These are phyloP conservation scores for Scaptomyza tumidula DNA, from an alignment of 2,888 invertebrate genomes.

Conservation along the genomic window DNA sequence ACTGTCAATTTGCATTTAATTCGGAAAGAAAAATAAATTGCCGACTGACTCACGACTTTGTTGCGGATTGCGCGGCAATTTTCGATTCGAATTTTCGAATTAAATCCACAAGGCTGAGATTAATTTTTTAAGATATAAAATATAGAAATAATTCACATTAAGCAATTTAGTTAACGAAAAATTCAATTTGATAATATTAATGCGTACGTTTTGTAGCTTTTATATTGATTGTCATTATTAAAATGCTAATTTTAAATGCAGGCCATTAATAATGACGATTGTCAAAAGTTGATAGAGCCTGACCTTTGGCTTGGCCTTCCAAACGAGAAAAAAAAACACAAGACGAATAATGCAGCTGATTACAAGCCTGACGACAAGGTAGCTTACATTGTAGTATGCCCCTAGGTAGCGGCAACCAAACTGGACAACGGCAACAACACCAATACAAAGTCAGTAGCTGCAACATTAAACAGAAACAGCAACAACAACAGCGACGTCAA, in stretches of 20 bases:
- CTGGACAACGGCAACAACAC: slow-evolving; percentile 27
- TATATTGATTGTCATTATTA: slow-evolving; percentile 38
- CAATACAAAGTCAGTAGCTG: slow-evolving; percentile 2
- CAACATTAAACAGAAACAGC: slow-evolving; percentile 19
- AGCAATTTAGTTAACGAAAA: slow-evolving; percentile 25
- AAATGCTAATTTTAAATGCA: slow-evolving; percentile 58
- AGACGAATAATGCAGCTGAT: slow-evolving; percentile 62
- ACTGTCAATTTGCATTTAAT: slow-evolving; percentile 79
- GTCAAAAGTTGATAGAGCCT: slow-evolving; percentile 25
- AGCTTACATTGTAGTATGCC: slow-evolving; percentile 58
- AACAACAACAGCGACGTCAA: slow-evolving; percentile 28
- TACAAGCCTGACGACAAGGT: slow-evolving; percentile 56
- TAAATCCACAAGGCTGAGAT: slow-evolving; percentile 54
- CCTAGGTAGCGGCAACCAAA: slow-evolving; percentile 15
- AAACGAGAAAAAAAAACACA: slow-evolving; percentile 21
- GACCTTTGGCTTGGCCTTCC: slow-evolving; percentile 65
- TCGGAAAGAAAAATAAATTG: slow-evolving; percentile 76
- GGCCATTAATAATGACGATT: slow-evolving; percentile 59
- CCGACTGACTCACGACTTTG: slow-evolving; percentile 72
- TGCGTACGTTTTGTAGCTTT: slow-evolving; percentile 17
- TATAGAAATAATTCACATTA: slow-evolving; percentile 36
- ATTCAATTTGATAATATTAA: slow-evolving; percentile 39
- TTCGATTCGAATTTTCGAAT: slow-evolving; percentile 52
- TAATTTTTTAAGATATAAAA: slow-evolving; percentile 33
- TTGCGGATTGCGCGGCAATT: slow-evolving; percentile 45